phyloP scores from a whole-genome alignment of 2,113 vertebrate genomes.

The Cygnus atratus region DNA sequence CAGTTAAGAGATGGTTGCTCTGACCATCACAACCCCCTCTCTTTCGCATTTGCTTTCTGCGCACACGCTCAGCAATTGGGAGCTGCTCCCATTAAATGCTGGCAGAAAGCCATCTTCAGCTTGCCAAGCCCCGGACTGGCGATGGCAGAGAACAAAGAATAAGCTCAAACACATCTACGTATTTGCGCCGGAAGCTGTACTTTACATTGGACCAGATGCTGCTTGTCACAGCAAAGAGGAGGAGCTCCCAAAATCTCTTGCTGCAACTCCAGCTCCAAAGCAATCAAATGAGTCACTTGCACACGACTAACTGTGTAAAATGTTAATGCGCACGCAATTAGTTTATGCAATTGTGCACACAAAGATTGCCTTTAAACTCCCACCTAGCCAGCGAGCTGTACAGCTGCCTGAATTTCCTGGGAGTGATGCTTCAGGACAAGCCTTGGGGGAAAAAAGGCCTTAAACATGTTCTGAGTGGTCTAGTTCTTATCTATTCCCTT shows the following conservation, averaged over 20 bases:
- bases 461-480: not conserved
- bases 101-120: slow-evolving; percentile 49
- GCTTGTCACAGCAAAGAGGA: slow-evolving; percentile 4
- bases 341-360: not conserved
- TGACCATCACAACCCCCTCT: not conserved
- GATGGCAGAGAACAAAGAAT: slow-evolving; percentile 55
- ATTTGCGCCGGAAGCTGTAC: not conserved
- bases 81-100: slow-evolving; percentile 45
- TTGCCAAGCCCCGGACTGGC: not conserved
- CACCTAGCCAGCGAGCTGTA: not conserved
- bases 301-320: not conserved
- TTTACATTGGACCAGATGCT: not conserved
- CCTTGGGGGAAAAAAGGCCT: not conserved
- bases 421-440: not conserved
- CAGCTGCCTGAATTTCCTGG: not conserved
- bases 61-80: slow-evolving; percentile 6
- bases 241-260: not conserved
- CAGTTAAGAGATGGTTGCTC: slow-evolving; percentile 18
- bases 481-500: not conserved
- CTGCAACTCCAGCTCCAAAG: not conserved
- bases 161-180: slow-evolving; percentile 27
- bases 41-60: slow-evolving; percentile 39
- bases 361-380: not conserved
- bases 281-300: not conserved
- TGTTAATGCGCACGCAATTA: not conserved